Evolutionary conservation across 2,888 invertebrate species (phyloP).

Genomic region (Parnassius apollo): DNA sequence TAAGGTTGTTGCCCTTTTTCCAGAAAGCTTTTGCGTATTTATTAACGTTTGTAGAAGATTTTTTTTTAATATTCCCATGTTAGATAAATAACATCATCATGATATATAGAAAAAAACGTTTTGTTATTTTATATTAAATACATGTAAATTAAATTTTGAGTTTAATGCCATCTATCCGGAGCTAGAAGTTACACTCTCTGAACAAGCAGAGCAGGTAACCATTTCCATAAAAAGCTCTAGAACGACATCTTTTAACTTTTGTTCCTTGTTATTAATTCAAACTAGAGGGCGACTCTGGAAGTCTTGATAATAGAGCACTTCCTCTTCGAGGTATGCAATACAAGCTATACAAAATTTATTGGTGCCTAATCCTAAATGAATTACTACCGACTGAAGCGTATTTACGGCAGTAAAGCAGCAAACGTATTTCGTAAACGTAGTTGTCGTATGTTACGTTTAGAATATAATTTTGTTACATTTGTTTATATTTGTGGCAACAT

Average conservation of each 20-base stretch:
- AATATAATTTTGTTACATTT: too few species aligned
- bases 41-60: not conserved
- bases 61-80: too few species aligned
- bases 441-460: too few species aligned
- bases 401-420: constrained; percentile 2
- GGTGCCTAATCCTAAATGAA: not conserved
- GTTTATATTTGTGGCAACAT: too few species aligned
- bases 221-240: not conserved
- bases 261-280: not conserved
- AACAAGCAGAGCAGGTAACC: not conserved
- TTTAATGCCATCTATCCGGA: constrained; percentile 17
- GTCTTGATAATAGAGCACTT: constrained; percentile 1
- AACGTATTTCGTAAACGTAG: too few species aligned
- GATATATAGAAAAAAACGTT: too few species aligned
- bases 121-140: too few species aligned
- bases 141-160: too few species aligned
- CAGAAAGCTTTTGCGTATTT: not conserved
- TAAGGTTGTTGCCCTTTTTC: constrained; percentile 4
- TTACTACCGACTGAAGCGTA: constrained; percentile 9
- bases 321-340: too few species aligned
- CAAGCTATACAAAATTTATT: not conserved
- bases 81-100: too few species aligned
- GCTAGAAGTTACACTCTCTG: not conserved
- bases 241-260: constrained; percentile 17
- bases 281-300: constrained; percentile 13